Base-by-base conservation (phyloP, 2,888 invertebrate genomes). In the Sclerodermus sp. region DNA sequence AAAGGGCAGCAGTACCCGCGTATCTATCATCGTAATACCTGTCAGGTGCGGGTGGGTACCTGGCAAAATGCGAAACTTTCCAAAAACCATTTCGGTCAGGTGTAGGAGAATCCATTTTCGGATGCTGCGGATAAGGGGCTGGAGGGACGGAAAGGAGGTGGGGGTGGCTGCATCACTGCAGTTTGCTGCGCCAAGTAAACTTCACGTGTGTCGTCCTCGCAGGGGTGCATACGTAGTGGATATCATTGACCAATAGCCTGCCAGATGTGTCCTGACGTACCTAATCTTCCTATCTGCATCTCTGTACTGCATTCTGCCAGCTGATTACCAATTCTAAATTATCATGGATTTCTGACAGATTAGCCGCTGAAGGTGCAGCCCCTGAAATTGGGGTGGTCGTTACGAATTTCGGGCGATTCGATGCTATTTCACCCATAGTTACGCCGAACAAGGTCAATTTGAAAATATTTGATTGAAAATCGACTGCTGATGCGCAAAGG, bases 1-100 rank as follows among this genome's bases (percentile, higher is more conserved):
- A 15, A 37, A 12, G 55, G 62, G 58, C 56, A 58, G 48, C 51
- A 52, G 53, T 51, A 52, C 58, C 56, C 56, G 56, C 55, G 51
- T 63, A 63, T 63, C 64, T 59, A 63, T 63, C 63, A 63, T 63
- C 62, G 59, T 54, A 55, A 59, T 64, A 61, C 55, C 58, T 63
- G 58, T 54, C 65, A 51, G 51, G 23, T 49, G 23, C 14, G 36
- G 29, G 13, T 37, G 23, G 12, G 38, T 16, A 15, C 13, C 1
- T 23, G 39, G 23, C n/a, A 12, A 14, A 16, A 18, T 12, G 8
- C 34, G 39, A 53, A 55, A 52, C 58, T 64, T 58, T 56, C 47
- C 44, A 49, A 49, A 58, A 58, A 57, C 52, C 53, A 52, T 55
- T 57, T 52, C 47, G 44, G 34, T 15, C 50, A 47, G 58, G 56